Percentiles rank a stretch among this genome's conserved stretches.
Evolutionary conservation across 2,113 vertebrate species (phyloP).

Genomic region (Balaenoptera acutorostrata): DNA sequence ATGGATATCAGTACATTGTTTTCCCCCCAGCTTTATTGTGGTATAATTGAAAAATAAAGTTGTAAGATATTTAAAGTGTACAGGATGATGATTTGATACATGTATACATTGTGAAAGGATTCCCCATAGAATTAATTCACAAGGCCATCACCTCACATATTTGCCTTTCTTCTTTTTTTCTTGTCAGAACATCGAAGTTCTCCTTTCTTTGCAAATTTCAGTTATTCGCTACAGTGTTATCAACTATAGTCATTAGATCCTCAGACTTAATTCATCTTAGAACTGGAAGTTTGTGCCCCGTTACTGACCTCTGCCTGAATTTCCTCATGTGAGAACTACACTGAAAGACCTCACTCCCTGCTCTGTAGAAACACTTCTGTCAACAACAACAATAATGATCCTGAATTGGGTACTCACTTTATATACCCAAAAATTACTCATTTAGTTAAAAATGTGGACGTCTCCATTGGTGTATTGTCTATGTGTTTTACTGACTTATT

Average conservation of each 20-base stretch:
- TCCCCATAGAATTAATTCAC: neutral
- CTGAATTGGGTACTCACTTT: neutral
- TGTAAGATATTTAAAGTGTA: neutral
- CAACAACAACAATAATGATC: neutral
- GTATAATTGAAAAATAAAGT: neutral
- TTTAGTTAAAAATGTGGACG: neutral
- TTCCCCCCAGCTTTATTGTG: neutral
- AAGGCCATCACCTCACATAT: neutral
- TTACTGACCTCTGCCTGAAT: neutral
- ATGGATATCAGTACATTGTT: neutral
- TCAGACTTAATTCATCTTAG: neutral
- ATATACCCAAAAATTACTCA: neutral
- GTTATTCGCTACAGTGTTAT: neutral
- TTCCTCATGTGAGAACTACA: neutral
- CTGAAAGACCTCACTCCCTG: neutral
- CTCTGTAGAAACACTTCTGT: neutral
- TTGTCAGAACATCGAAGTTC: neutral
- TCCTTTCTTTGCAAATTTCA: neutral
- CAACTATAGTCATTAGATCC: neutral
- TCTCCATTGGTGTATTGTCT: neutral
- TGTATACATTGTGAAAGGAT: neutral
- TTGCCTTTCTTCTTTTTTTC: neutral
- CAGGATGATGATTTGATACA: neutral
- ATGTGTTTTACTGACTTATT: neutral
- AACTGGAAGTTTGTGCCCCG: neutral